Percentiles rank a stretch among this genome's conserved stretches.
These are phyloP conservation scores for Anoplius nigerrimus DNA, from an alignment of 2,888 invertebrate genomes.

Conservation along the genomic window DNA sequence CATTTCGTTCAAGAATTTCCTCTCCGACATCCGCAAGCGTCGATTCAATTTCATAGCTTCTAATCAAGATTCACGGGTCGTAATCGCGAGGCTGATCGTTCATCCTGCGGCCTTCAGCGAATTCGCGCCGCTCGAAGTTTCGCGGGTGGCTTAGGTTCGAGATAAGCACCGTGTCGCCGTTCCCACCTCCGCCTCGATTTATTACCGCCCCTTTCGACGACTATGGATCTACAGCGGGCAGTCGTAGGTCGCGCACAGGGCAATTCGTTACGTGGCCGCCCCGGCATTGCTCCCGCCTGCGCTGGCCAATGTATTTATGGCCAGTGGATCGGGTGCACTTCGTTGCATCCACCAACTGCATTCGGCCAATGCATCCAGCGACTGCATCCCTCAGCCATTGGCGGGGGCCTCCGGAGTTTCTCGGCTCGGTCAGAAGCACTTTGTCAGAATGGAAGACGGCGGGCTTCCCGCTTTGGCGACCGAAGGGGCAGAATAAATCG, in stretches of 20 bases:
- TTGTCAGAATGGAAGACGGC: background rate
- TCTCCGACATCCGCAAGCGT: too few relatives aligned
- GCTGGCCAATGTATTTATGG: slow-evolving; percentile 35
- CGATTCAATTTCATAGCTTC: too few relatives aligned
- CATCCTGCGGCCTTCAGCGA: too few relatives aligned
- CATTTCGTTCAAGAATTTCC: too few relatives aligned
- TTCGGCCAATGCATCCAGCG: too few relatives aligned
- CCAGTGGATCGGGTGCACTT: slow-evolving; percentile 33
- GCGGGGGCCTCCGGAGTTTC: background rate
- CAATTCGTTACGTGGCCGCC: slow-evolving; percentile 38
- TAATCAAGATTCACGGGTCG: too few relatives aligned
- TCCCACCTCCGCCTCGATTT: slow-evolving; percentile 21
- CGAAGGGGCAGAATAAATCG: too few relatives aligned
- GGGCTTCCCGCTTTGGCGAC: too few relatives aligned
- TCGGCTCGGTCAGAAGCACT: background rate
- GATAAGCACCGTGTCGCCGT: background rate
- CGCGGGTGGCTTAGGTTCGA: too few relatives aligned
- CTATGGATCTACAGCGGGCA: slow-evolving; percentile 4
- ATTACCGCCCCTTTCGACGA: slow-evolving; percentile 30
- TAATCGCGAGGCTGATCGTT: too few relatives aligned
- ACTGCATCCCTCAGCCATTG: too few relatives aligned
- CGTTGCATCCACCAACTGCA: slow-evolving; percentile 10
- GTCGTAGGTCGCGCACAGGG: slow-evolving; percentile 30
- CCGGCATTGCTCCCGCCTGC: slow-evolving; percentile 1
- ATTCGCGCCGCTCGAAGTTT: too few relatives aligned